Evolutionary conservation across 2,888 invertebrate genomes (phyloP).

Genomic region (Lycaena phlaeas): DNA sequence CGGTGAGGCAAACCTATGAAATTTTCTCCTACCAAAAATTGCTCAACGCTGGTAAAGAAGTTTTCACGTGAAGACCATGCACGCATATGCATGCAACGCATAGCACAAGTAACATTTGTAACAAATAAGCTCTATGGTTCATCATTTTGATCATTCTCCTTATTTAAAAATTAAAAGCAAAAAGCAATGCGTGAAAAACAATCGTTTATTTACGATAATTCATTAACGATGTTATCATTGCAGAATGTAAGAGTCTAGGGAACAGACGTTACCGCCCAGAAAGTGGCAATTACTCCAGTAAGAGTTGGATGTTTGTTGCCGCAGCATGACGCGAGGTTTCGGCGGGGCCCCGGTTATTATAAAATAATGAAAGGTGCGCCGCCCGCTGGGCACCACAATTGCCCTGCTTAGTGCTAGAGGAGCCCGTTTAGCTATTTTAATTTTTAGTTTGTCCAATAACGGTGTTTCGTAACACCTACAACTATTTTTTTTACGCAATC

Average conservation of each 20-base stretch:
- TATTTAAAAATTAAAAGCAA: no score
- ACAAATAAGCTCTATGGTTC: no score
- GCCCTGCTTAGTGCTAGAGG: constrained; percentile 63
- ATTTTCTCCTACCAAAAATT: no score
- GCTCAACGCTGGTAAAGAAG: no score
- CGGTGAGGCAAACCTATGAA: no score
- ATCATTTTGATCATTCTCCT: no score
- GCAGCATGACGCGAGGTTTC: constrained; percentile 61
- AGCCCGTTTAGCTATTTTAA: constrained; percentile 69
- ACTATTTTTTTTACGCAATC: constrained; percentile 46
- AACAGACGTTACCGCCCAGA: constrained; percentile 64
- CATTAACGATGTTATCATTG: constrained; percentile 30
- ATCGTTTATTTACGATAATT: constrained; percentile 24
- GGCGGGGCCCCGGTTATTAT: constrained; percentile 60
- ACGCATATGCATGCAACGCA: no score
- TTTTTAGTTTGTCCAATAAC: constrained; percentile 71
- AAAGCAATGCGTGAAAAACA: constrained; percentile 15
- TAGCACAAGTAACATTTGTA: no score
- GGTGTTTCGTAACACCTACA: constrained; percentile 57
- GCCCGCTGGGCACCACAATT: constrained; percentile 69
- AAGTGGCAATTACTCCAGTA: constrained; percentile 64
- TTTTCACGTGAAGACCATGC: no score
- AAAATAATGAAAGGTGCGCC: constrained; percentile 69
- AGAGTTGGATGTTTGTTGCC: constrained; percentile 50
- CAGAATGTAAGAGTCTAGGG: constrained; percentile 30